phyloP scores from a whole-genome alignment of 2,113 vertebrate genomes.

The Fregata magnificens region DNA sequence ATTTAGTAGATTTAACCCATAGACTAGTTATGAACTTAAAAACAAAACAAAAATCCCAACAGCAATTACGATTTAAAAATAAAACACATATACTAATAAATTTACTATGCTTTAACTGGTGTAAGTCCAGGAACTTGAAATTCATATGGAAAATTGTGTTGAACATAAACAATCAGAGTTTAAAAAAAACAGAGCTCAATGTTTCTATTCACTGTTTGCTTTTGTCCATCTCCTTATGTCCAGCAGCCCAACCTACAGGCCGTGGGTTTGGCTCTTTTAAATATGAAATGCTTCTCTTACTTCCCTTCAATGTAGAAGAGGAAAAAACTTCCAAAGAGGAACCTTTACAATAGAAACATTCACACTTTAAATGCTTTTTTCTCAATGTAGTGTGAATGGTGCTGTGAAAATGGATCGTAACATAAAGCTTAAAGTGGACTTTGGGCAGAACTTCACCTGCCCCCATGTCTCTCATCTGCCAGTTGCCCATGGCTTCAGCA shows the following conservation, averaged over 20 bases:
- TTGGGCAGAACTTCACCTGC: not conserved
- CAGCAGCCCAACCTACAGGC: not conserved
- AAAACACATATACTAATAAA: not conserved
- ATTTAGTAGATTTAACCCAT: not conserved
- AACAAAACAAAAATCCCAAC: not conserved
- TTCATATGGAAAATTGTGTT: not conserved
- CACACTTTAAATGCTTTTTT: not conserved
- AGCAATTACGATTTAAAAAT: not conserved
- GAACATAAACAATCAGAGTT: not conserved
- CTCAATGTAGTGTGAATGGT: not conserved
- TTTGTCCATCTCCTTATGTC: not conserved
- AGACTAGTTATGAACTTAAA: not conserved
- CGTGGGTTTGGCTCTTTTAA: not conserved
- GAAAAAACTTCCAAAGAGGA: not conserved
- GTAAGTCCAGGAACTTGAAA: not conserved
- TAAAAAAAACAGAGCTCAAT: not conserved
- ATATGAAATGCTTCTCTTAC: not conserved
- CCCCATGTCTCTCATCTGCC: rapidly evolving
- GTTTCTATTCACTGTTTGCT: not conserved
- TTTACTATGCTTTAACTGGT: not conserved
- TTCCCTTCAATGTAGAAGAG: not conserved
- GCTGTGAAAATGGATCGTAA: not conserved
- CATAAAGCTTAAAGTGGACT: not conserved
- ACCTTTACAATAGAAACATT: not conserved
- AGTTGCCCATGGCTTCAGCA: not conserved